Base-by-base conservation (phyloP, 2,888 invertebrate species). In the Adelphocoris suturalis region DNA sequence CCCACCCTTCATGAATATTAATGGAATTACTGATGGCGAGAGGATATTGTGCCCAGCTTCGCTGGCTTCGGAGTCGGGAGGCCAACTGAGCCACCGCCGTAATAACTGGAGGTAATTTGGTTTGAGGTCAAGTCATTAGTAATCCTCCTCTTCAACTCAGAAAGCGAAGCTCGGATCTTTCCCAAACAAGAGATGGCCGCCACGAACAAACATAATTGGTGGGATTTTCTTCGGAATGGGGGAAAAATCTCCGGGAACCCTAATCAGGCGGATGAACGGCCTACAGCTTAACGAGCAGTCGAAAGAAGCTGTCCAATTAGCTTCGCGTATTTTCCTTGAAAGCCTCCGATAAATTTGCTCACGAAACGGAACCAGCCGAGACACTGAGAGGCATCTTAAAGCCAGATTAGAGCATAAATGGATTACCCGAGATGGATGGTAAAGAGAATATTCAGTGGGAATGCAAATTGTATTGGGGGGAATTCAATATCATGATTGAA, bases 31-130 rank as follows among this genome's bases (percentile, higher is more conserved):
- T 47, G 78, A n/a, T 80, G 78, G 47, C 46, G 78, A 46, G 78
- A 80, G 46, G 78, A 80, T 80, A 80, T 80, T 46, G 78, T 47
- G 46, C 46, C 47, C 46, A 16, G 37, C 46, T 16, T 16, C 14
- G 37, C 28, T n/a, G 12, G 78, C 7, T 27, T 28, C 2, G 37
- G 16, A 47, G 37, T n/a, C 37, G 46, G 37, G 7, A n/a, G 78
- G 5, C 78, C 78, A 28, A 47, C 78, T 47, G 78, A 80, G 46
- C 78, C 68, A 68, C 68, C 9, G 68, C 68, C 68, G 68, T 68
- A 80, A 80, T 80, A 80, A 80, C 78, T 80, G 46, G 78, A 80
- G 78, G 78, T 80, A 80, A 80, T 80, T 80, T 28, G 47, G 46
- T 80, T 80, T 80, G 47, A 46, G 78, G 78, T 47, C 68, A 68